Conservation (phyloP, 2,797 vertebrate genomes). For the Gadopsis bispinosus region DNA sequence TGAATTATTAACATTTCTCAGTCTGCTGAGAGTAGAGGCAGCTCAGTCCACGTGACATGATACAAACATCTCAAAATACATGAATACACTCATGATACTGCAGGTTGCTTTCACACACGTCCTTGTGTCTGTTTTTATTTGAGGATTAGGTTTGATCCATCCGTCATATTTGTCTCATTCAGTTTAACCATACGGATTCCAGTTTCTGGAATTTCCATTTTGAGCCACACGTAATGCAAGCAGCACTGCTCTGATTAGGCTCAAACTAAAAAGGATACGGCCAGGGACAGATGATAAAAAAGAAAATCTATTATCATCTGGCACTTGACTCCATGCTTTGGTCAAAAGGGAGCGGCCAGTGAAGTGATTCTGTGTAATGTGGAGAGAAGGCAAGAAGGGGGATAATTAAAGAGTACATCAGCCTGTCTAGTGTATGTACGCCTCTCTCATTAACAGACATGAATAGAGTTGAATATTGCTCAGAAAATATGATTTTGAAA, state of each 20-base stretch:
- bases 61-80: slow-evolving; percentile 1
- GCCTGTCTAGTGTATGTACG: slow-evolving; percentile 52
- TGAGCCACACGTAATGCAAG: background rate
- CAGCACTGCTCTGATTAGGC: background rate
- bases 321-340: slow-evolving; percentile 15
- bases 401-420: slow-evolving; percentile 65
- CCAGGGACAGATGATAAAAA: background rate
- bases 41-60: background rate
- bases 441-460: slow-evolving; percentile 73
- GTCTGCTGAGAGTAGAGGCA: slow-evolving; percentile 1
- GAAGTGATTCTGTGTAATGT: slow-evolving; percentile 33
- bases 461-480: slow-evolving; percentile 65
- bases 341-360: slow-evolving; percentile 36
- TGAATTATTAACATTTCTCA: slow-evolving; percentile 23
- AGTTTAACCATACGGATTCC: background rate
- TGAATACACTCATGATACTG: background rate
- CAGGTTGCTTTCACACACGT: background rate
- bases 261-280: background rate
- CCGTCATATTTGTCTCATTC: background rate
- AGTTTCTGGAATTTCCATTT: background rate
- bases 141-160: background rate
- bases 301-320: background rate
- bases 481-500: slow-evolving; percentile 75
- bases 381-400: slow-evolving; percentile 32
- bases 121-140: background rate